phyloP scores from a whole-genome alignment of 2,113 vertebrate genomes.

The Pangasianodon hypophthalmus region DNA sequence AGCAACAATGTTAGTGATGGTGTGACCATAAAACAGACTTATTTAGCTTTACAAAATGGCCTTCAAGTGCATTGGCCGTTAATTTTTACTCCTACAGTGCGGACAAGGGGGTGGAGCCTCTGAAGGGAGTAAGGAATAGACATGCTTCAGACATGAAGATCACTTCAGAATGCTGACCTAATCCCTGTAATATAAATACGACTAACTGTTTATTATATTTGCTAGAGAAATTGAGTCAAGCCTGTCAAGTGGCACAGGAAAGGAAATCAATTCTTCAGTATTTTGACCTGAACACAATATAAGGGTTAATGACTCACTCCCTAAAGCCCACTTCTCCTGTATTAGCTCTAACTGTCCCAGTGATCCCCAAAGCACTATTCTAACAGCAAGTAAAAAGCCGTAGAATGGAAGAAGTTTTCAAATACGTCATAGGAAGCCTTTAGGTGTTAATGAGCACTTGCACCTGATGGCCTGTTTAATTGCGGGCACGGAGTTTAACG shows the following conservation, averaged over 20 bases:
- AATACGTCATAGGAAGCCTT: not conserved
- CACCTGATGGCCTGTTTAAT: constrained; percentile 48
- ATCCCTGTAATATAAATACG: not conserved
- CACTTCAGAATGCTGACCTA: not conserved
- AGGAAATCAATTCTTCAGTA: not conserved
- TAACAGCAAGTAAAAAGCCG: not conserved
- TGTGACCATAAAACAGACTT: not conserved
- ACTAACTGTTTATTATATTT: not conserved
- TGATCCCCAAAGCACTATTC: not conserved
- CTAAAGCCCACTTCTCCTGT: not conserved
- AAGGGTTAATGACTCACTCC: not conserved
- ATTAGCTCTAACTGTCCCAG: not conserved
- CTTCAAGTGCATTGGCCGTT: not conserved
- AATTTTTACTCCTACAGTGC: not conserved
- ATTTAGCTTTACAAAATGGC: not conserved
- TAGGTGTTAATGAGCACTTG: constrained; percentile 47
- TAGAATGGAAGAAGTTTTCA: not conserved
- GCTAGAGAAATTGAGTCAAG: not conserved
- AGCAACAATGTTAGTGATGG: not conserved
- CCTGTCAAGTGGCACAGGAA: too few species aligned
- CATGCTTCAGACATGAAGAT: too few species aligned
- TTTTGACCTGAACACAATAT: not conserved
- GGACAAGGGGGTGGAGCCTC: not conserved
- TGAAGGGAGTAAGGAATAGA: not conserved
- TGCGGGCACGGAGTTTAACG: constrained; percentile 45